Evolutionary conservation across 1,140 invertebrate species (phyloP), one percentile per base, ranked within the genome.

Genomic region (Phymastichus coffea): DNA sequence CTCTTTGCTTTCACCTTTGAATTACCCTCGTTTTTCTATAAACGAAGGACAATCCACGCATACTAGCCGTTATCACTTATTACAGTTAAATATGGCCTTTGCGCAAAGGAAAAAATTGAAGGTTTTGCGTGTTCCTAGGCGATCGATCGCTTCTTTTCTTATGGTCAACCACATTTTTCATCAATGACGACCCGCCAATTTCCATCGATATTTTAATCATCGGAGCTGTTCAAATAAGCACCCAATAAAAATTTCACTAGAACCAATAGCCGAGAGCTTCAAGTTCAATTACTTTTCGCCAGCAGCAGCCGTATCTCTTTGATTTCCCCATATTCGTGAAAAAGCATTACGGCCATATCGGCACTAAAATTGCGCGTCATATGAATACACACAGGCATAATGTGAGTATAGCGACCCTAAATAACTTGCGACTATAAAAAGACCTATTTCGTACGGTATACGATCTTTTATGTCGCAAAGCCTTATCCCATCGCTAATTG

Each of bases 321-420:
- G 40, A 43, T 41, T 54, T 40, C 1, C n/a, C 35, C 35, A 40
- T n/a, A n/a, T 38, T 52, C 51, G 25, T 15, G 38, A 53, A n/a
- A n/a, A 20, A 41, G 17, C 10, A 30, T 28, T 53, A 53, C 12
- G 26, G 35, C 48, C 4, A 8, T 28, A n/a, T 15, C 22, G 49
- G 22, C 37, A 41, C n/a, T 53, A 53, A 51, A 53, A 53, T 41
- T 53, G 10, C 23, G 23, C 25, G 14, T 28, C 37, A 14, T 53
- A 40, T 41, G 51, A 53, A 53, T 53, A 19, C 9, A 6, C n/a
- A n/a, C 20, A 10, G 10, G 15, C 19, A 17, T 35, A 35, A 4
- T 9, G 10, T 19, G 25, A 15, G 8, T 6, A 35, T 35, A 51
- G 12, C 35, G 12, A 15, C 35, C 6, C 49, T 26, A n/a, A 4